Base-by-base conservation (phyloP, 1,140 invertebrate species). In the Akabosia matsudoensis region DNA sequence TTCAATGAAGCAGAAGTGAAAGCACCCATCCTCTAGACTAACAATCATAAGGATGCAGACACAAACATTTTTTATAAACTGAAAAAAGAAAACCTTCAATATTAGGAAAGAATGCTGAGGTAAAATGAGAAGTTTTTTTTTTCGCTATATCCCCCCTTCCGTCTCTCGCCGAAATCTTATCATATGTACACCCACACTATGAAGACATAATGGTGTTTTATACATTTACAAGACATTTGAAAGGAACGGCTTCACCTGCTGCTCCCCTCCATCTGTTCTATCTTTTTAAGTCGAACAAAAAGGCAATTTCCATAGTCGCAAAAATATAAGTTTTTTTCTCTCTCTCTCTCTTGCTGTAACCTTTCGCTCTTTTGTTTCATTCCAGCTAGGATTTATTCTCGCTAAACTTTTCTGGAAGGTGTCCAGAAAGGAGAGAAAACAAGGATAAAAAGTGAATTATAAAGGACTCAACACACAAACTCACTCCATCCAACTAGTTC, bases 381-480 rank as follows among this genome's bases (percentile, higher is more conserved):
- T 67, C 24, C 30, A n/a, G 13, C 7, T 30, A 30, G 61, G 61
- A 67, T 67, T 67, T 67, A 67, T 67, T 67, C n/a, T 31, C 3
- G 10, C 24, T 30, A 67, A 67, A 67, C 61, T 67, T 67, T 67
- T 30, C 61, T 67, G 61, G 61, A 67, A 67, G 28, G 24, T 7
- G 22, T 67, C 61, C 61, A 67, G 61, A 67, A 67, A 67, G 1
- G 10, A 24, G 54, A n/a, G 61, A 67, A 31, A 67, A 67, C 26
- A 31, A 10, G 61, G 31, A n/a, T n/a, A 16, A 67, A 67, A 67
- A 31, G 61, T 67, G 61, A 67, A 67, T 67, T 67, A 67, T 31
- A 67, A 30, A 67, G 30, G 24, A 61, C 54, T 61, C 54, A 61
- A 61, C 54, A 61, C 54, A 61, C 54, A 61, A 13, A n/a, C 24